phyloP scores from a whole-genome alignment of 2,797 vertebrate species.

The Myotis daubentonii region DNA sequence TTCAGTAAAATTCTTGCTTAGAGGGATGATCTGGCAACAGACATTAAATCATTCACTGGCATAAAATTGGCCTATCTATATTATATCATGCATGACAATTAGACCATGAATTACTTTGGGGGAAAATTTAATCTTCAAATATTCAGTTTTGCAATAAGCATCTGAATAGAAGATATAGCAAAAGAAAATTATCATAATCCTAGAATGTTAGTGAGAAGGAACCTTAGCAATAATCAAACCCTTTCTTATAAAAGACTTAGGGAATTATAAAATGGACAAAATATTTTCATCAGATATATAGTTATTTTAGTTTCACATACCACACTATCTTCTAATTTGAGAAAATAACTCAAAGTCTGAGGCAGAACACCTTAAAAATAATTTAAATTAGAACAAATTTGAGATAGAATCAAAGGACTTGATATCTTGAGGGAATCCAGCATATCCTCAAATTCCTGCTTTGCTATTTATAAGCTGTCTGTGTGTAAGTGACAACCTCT shows the following conservation, averaged over 20 bases:
- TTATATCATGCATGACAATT: neutral
- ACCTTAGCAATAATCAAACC: neutral
- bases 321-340: neutral
- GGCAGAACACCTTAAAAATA: neutral
- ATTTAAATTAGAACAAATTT: constrained; percentile 28
- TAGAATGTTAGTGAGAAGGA: neutral
- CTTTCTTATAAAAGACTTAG: neutral
- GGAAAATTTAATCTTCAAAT: constrained; percentile 25
- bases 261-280: constrained; percentile 14
- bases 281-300: neutral
- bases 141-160: constrained; percentile 20
- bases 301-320: neutral
- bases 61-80: neutral
- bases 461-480: neutral
- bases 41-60: constrained; percentile 8
- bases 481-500: neutral
- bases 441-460: neutral
- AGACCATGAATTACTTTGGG: neutral
- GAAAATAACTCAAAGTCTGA: constrained; percentile 8
- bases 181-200: constrained; percentile 9
- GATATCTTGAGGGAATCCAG: neutral
- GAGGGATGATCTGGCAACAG: neutral
- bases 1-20: constrained; percentile 12
- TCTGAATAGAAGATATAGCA: neutral
- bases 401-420: neutral